These are phyloP conservation scores for Thalassarche chlororhynchos DNA, from an alignment of 2,113 vertebrate species.

Conservation along the genomic window DNA sequence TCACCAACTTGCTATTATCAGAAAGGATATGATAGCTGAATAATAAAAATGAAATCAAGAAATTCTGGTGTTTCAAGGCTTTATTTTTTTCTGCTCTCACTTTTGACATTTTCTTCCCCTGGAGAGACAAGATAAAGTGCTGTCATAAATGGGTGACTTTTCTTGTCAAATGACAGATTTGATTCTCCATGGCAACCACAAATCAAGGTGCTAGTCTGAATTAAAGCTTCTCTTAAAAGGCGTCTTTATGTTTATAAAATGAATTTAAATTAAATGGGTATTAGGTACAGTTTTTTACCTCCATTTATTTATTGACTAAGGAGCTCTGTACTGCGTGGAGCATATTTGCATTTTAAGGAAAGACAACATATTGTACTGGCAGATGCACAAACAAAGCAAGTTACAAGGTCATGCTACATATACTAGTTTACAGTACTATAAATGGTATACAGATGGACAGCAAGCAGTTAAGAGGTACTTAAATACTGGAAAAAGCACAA, in stretches of 20 bases:
- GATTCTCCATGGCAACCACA: conserved; percentile 90
- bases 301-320: conserved; percentile 83
- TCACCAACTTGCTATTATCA: conserved; percentile 88
- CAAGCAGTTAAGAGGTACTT: conserved; percentile 74
- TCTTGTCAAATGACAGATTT: conserved; percentile 92
- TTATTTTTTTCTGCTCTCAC: conserved; percentile 88
- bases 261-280: conserved; percentile 88
- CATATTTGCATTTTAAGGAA: conserved; percentile 82
- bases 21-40: conserved; percentile 90
- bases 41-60: conserved; percentile 90
- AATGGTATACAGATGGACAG: conserved; percentile 76
- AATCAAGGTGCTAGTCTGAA: conserved; percentile 89
- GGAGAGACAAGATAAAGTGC: conserved; percentile 91
- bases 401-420: conserved; percentile 78
- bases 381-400: conserved; percentile 85
- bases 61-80: conserved; percentile 90
- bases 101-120: conserved; percentile 91
- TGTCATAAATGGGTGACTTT: conserved; percentile 91
- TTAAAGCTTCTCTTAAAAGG: conserved; percentile 89
- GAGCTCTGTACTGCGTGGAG: conserved; percentile 70
- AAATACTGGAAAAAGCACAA: conserved; percentile 73
- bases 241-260: conserved; percentile 88
- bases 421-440: conserved; percentile 76
- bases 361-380: conserved; percentile 81
- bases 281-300: conserved; percentile 84